Evolutionary conservation across 2,113 vertebrate genomes (phyloP).

Genomic region (Strix aluco): DNA sequence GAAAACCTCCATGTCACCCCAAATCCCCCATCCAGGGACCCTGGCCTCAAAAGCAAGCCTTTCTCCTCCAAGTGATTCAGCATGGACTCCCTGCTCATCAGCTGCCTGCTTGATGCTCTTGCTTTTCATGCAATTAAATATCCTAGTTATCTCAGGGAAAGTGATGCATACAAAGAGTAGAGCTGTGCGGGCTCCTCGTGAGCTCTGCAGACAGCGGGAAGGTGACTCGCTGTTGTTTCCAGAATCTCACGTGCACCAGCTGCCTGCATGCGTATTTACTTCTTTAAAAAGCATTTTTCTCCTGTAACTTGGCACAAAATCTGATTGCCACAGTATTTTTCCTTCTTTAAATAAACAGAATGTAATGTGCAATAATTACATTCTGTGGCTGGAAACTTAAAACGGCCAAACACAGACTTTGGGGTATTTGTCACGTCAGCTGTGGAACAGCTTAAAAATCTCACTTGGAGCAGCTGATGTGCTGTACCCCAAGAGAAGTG

Average conservation of each 20-base stretch:
- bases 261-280: not conserved
- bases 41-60: fast-evolving
- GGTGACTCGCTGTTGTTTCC: not conserved
- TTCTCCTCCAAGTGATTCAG: not conserved
- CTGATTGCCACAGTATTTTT: not conserved
- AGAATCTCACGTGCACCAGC: not conserved
- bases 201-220: fast-evolving
- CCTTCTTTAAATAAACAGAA: constrained; percentile 1
- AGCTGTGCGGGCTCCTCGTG: fast-evolving
- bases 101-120: not conserved
- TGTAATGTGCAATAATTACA: fast-evolving
- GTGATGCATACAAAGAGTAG: not conserved
- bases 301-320: not conserved
- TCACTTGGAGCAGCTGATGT: fast-evolving
- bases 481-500: not conserved
- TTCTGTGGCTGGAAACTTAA: not conserved
- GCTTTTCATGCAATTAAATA: not conserved
- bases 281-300: not conserved
- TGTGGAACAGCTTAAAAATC: not conserved
- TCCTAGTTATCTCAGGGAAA: not conserved
- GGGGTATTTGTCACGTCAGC: not conserved
- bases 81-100: not conserved
- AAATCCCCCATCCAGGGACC: not conserved
- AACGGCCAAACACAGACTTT: not conserved
- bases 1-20: fast-evolving